Base-by-base conservation (phyloP, 2,797 vertebrate genomes). In the Podarcis siculus region DNA sequence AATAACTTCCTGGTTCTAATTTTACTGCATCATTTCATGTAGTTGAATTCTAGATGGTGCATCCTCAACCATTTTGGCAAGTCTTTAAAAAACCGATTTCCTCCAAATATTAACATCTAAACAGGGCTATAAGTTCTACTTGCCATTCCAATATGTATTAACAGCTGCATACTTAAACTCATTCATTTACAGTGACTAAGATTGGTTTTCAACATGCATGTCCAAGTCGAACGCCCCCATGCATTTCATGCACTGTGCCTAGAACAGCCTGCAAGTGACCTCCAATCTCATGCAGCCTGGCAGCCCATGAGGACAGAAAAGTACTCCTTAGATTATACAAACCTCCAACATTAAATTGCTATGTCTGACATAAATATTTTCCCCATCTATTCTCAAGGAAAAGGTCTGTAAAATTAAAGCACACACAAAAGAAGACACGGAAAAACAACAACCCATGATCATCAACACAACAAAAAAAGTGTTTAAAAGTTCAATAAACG, bases 311-410 rank as follows among this genome's bases (percentile, higher is more conserved):
- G 95, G 97, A 95, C 73, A 97, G 91, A 95, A 72, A 95, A 96
- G 93, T 89, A 87, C 91, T 92, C 95, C 93, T 96, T 91, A 86
- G 90, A 95, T 96, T 86, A 96, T 99, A 99, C 99, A 97, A 99
- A 99, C 99, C 99, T 99, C 99, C 98, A 99, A 99, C 99, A 99
- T 99, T 99, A 99, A 99, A 99, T 99, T 99, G 98, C 99, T 99
- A 99, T 99, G 99, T 98, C 98, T 99, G 98, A 99, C 98, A 99
- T 99, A 99, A 98, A 99, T 99, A 99, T 98, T 99, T 97, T 99
- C 98, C 97, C 98, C 98, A 97, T 98, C 97, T 98, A 99, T 97
- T 98, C 98, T 99, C 98, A 98, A 96, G 96, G 97, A 97, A 97
- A 97, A 98, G 97, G 97, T 99, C 99, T 99, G 98, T 96, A 97